These are phyloP conservation scores for Cichlasoma orientale DNA, from an alignment of 2,797 vertebrate species.

Conservation along the genomic window DNA sequence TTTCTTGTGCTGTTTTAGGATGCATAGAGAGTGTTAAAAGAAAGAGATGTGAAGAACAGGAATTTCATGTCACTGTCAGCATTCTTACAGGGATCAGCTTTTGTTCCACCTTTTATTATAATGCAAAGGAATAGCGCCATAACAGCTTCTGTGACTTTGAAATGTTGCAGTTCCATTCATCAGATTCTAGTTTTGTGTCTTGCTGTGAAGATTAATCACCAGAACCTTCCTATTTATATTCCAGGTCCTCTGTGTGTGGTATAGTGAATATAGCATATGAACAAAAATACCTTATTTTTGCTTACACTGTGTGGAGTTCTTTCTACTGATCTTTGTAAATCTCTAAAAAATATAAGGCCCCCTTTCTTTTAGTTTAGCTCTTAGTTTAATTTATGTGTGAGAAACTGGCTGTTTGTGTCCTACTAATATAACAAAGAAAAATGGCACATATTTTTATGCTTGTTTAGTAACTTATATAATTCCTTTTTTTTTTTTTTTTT, in stretches of 20 bases:
- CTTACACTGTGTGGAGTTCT: neutral
- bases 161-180: neutral
- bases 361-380: no score
- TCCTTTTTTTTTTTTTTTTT: neutral
- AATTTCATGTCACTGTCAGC: neutral
- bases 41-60: neutral
- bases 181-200: neutral
- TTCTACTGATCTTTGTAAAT: neutral
- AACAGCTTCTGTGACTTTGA: no score
- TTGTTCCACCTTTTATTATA: neutral
- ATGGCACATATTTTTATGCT: neutral
- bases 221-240: neutral
- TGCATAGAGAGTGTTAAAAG: neutral
- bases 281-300: neutral
- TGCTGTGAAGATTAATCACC: neutral
- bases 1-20: neutral
- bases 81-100: neutral
- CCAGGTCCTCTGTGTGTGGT: neutral
- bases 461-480: no score
- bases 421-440: neutral
- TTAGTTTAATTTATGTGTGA: neutral
- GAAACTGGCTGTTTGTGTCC: neutral
- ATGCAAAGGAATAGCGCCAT: neutral
- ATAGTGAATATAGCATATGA: neutral
- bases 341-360: neutral